Conservation (phyloP, 2,113 vertebrate genomes). For the Sylvietta virens region DNA sequence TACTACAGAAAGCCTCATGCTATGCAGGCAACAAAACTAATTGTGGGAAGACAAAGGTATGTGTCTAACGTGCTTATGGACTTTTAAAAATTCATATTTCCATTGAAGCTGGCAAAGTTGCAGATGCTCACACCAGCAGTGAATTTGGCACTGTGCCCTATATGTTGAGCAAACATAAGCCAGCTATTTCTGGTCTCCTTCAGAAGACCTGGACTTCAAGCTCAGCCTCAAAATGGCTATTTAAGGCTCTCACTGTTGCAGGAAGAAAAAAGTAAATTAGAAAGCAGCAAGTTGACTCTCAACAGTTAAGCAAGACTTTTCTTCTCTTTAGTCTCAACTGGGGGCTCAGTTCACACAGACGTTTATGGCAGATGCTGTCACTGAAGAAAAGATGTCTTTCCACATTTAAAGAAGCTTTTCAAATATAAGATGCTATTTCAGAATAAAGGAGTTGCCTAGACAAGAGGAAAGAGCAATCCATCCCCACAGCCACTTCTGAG, state of each 20-base stretch:
- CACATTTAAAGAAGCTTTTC: neutral
- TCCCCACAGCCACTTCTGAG: neutral
- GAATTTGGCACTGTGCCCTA: neutral
- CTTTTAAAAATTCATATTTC: slow-evolving; percentile 46
- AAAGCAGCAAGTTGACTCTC: neutral
- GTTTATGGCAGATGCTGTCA: neutral
- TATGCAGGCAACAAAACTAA: slow-evolving; percentile 54
- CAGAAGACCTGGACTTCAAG: slow-evolving; percentile 14
- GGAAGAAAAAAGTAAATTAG: neutral
- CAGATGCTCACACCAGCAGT: slow-evolving; percentile 53
- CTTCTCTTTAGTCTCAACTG: neutral
- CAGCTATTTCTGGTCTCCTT: slow-evolving; percentile 9
- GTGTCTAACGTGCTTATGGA: slow-evolving; percentile 56
- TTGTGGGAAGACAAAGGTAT: slow-evolving; percentile 59
- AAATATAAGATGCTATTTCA: neutral
- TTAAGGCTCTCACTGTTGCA: neutral
- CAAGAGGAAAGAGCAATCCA: neutral
- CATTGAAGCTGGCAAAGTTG: slow-evolving; percentile 29
- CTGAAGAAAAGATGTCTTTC: neutral
- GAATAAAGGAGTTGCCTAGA: neutral
- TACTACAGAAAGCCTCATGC: slow-evolving; percentile 36
- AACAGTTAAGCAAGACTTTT: neutral
- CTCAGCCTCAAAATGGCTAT: neutral
- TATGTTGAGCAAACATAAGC: neutral
- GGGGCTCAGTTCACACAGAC: neutral